These are phyloP conservation scores for Tineola bisselliella DNA, from an alignment of 2,888 invertebrate species.

Conservation along the genomic window DNA sequence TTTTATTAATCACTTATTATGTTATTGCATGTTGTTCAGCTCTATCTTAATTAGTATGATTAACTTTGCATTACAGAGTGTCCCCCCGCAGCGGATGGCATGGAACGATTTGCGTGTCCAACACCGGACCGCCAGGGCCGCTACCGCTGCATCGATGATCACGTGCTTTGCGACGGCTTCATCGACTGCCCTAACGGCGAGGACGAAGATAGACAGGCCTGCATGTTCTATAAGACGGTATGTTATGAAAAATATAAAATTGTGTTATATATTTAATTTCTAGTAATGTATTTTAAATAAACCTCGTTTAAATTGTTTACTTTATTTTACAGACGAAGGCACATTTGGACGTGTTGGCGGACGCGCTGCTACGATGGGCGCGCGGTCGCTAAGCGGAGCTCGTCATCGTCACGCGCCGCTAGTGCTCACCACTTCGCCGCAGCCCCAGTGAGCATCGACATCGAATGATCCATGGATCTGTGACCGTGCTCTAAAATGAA, in stretches of 20 bases:
- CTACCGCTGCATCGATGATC: slow-evolving; percentile 95
- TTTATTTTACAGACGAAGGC: slow-evolving; percentile 82
- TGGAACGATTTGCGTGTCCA: slow-evolving; percentile 95
- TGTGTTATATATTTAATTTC: neutral
- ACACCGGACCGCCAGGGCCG: slow-evolving; percentile 90
- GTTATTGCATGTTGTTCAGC: neutral
- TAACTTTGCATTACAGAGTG: slow-evolving; percentile 75
- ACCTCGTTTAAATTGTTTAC: neutral
- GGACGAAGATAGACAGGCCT: slow-evolving; percentile 91
- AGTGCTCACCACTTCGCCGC: slow-evolving; percentile 25
- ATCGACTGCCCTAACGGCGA: slow-evolving; percentile 93
- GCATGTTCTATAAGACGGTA: slow-evolving; percentile 98
- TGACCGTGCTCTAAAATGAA: slow-evolving; percentile 39
- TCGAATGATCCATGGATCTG: slow-evolving; percentile 34
- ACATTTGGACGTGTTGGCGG: slow-evolving; percentile 93
- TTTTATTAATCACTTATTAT: neutral
- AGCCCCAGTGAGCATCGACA: slow-evolving; percentile 18
- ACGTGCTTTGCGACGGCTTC: slow-evolving; percentile 93
- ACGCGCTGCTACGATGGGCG: slow-evolving; percentile 93
- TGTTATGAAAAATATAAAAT: neutral
- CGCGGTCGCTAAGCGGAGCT: slow-evolving; percentile 81
- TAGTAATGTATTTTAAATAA: neutral
- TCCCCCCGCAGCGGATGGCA: slow-evolving; percentile 90
- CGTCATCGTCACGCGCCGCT: slow-evolving; percentile 29
- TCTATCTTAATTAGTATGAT: neutral